Conservation (phyloP, 2,797 vertebrate species). For the Amazona ochrocephala region DNA sequence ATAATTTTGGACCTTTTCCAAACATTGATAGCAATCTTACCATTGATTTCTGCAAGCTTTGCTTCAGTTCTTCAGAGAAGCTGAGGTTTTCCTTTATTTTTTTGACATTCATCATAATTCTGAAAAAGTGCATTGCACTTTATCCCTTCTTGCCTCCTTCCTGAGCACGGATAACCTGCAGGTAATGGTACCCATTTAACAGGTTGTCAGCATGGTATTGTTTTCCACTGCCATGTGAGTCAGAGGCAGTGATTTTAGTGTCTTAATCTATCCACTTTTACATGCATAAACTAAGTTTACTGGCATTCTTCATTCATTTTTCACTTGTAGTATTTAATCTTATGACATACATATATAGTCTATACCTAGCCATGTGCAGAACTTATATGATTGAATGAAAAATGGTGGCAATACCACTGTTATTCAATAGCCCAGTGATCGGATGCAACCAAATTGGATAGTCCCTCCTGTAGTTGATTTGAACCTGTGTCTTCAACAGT, state of each 20-base stretch:
- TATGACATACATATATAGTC: neutral
- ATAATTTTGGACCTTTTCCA: conserved; percentile 3
- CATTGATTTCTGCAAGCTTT: conserved; percentile 16
- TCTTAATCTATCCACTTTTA: neutral
- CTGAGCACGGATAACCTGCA: neutral
- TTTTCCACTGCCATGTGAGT: neutral
- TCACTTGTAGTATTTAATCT: neutral
- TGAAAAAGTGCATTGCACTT: neutral
- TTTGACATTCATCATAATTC: neutral
- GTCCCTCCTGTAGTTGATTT: neutral
- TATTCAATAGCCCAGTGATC: neutral
- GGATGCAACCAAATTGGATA: neutral
- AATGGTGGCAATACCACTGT: neutral
- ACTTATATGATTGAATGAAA: neutral
- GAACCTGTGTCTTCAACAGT: neutral
- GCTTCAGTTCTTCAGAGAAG: neutral
- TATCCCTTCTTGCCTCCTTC: neutral
- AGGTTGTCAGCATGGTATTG: neutral
- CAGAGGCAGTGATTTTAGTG: neutral
- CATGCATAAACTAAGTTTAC: neutral
- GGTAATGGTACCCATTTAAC: neutral
- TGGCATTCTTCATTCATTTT: neutral
- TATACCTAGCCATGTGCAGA: neutral
- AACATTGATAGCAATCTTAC: conserved; percentile 4
- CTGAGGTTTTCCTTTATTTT: neutral